Percentiles rank a stretch among this genome's conserved stretches.
phyloP scores from a whole-genome alignment of 1,140 invertebrate genomes.

The Bombus waltoni region DNA sequence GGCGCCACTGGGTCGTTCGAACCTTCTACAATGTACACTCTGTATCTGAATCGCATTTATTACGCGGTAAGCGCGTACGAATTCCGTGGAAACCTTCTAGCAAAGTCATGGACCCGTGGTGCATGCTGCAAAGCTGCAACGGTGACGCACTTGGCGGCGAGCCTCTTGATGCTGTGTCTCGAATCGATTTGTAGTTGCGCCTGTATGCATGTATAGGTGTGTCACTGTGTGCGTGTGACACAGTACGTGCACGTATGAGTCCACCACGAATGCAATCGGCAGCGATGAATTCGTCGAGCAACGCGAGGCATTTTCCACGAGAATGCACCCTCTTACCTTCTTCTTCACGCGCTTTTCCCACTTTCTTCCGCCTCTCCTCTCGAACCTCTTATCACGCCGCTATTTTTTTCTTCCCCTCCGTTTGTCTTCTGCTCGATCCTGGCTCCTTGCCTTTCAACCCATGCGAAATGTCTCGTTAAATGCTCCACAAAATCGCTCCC shows the following conservation, averaged over 20 bases:
- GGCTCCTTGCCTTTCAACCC: slow-evolving; percentile 14
- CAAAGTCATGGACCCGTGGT: not conserved
- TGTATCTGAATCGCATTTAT: slow-evolving; percentile 55
- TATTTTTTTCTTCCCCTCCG: slow-evolving; percentile 14
- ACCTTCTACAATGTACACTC: slow-evolving; percentile 7
- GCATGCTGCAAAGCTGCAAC: slow-evolving; percentile 1
- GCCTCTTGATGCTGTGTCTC: slow-evolving; percentile 28
- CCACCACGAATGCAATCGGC: slow-evolving; percentile 19
- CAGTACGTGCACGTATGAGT: not conserved
- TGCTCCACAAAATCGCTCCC: not conserved
- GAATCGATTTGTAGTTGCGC: slow-evolving; percentile 13
- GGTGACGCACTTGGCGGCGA: slow-evolving; percentile 36
- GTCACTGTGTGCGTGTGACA: not conserved
- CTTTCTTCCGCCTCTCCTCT: slow-evolving; percentile 16
- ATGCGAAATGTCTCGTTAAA: slow-evolving; percentile 1
- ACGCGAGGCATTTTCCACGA: slow-evolving; percentile 51
- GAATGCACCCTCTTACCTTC: slow-evolving; percentile 22
- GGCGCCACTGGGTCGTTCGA: slow-evolving; percentile 50
- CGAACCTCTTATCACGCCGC: slow-evolving; percentile 10
- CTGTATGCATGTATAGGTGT: not conserved
- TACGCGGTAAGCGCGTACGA: not conserved
- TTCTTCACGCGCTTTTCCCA: not conserved
- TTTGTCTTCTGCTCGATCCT: slow-evolving; percentile 27
- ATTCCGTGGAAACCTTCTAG: not conserved
- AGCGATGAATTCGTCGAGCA: slow-evolving; percentile 47